Percentiles rank a stretch among this genome's conserved stretches.
phyloP scores from a whole-genome alignment of 2,113 vertebrate species.

The Epinephelus moara region DNA sequence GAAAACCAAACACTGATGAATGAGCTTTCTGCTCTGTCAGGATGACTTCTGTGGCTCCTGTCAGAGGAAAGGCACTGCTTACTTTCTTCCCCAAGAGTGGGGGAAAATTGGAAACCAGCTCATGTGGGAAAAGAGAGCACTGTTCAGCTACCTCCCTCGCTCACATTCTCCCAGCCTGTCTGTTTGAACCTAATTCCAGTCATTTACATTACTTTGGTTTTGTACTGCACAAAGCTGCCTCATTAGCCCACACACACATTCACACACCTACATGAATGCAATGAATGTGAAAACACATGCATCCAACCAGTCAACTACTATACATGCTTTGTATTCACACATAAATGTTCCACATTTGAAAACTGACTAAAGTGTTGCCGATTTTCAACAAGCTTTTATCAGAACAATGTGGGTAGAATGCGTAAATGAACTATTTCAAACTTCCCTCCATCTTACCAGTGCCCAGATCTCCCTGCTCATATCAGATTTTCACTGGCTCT shows the following conservation, averaged over 20 bases:
- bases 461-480: too few species aligned
- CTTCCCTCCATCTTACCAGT: too few species aligned
- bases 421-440: too few species aligned
- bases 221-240: background rate
- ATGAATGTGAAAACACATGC: too few species aligned
- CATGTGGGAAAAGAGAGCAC: slow-evolving; percentile 6
- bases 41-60: background rate
- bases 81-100: background rate
- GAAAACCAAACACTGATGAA: background rate
- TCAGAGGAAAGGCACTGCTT: background rate
- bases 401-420: too few species aligned
- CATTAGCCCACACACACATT: slow-evolving; percentile 16
- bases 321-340: background rate
- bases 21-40: background rate
- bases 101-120: background rate
- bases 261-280: slow-evolving; percentile 2
- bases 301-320: background rate
- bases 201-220: slow-evolving; percentile 5
- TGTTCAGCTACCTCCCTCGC: background rate
- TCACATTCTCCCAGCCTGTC: background rate
- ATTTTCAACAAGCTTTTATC: background rate
- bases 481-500: too few species aligned
- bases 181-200: background rate
- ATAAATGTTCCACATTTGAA: background rate
- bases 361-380: background rate